Evolutionary conservation across 2,888 invertebrate species (phyloP), one percentile per base, ranked within the genome.

Genomic region (Pomacea canaliculata): DNA sequence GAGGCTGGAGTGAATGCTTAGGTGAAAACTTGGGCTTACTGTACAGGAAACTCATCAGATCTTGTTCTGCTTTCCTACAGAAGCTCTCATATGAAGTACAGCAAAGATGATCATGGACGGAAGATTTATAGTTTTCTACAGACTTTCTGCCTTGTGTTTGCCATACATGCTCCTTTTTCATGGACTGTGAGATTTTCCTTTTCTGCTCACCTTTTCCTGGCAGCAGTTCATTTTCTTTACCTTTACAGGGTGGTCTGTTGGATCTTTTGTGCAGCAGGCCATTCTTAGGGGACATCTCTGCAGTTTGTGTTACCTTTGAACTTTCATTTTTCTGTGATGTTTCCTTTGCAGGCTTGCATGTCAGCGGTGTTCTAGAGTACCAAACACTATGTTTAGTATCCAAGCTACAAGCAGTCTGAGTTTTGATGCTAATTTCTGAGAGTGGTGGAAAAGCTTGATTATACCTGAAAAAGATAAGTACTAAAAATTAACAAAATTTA

Each of bases 361-460:
- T 63, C 23, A 63, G 63, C 12, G 63, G 63, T 63, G 10, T 63
- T n/a, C 63, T n/a, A 10, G n/a, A 37, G 19, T 19, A 12, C 68
- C 68, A 68, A 68, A 68, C 68, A 68, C 37, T 68, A 37, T 68
- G 13, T 68, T 46, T 46, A 19, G n/a, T 46, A 46, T 46, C n/a
- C 12, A 37, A 46, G 27, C 27, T 27, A 37, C n/a, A 19, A 68
- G 37, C 27, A 5, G 68, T 23, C 13, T 68, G 27, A 37, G 68
- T 63, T n/a, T 56, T 56, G 23, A 27, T 27, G 68, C 37, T 46
- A 10, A 19, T 46, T 46, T 68, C 68, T 68, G 68, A 68, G 27
- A 68, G 48, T 13, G 68, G 37, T 46, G 68, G 68, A 48, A 68
- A 68, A 68, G 68, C 68, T 68, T 68, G n/a, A 48, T 68, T 68